These are phyloP conservation scores for Drosophila malerkotliana DNA, from an alignment of 1,140 invertebrate species.

Conservation along the genomic window DNA sequence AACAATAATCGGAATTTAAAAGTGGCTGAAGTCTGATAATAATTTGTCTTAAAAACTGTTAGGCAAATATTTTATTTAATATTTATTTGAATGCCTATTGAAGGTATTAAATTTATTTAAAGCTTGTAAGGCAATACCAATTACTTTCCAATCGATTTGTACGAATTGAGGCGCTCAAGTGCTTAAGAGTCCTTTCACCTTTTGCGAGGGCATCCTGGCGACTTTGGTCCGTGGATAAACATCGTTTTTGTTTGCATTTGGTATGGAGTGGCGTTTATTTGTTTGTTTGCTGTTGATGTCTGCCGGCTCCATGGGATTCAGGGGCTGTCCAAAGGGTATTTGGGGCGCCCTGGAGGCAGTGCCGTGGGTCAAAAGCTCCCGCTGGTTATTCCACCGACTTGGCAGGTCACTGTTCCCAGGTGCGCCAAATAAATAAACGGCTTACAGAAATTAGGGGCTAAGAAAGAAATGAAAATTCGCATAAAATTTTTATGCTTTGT, in stretches of 20 bases:
- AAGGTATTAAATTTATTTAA: conserved; percentile 8
- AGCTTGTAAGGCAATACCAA: conserved; percentile 15
- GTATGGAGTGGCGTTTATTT: conserved; percentile 32
- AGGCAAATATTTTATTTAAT: no score
- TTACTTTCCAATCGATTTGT: conserved; percentile 52
- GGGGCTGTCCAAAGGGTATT: not conserved
- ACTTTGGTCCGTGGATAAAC: conserved; percentile 42
- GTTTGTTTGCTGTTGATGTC: conserved; percentile 36
- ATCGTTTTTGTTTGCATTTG: conserved; percentile 60
- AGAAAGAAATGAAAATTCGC: conserved; percentile 62
- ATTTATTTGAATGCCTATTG: no score
- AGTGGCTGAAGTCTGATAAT: no score
- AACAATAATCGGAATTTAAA: not conserved
- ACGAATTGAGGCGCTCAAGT: conserved; percentile 22
- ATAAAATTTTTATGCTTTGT: conserved; percentile 66
- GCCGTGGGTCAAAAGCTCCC: conserved; percentile 49
- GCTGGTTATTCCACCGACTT: conserved; percentile 20
- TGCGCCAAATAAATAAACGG: conserved; percentile 57
- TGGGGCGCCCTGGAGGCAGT: conserved; percentile 10
- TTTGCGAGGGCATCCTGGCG: conserved; percentile 28
- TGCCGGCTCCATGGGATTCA: not conserved
- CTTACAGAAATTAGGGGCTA: conserved; percentile 50
- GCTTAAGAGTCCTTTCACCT: conserved; percentile 67
- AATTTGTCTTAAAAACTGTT: no score
- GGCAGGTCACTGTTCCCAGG: conserved; percentile 51